Percentiles rank a stretch among this genome's conserved stretches.
These are phyloP conservation scores for Scaptodrosophila latifasciaeformis DNA, from an alignment of 2,888 invertebrate genomes.

Conservation along the genomic window DNA sequence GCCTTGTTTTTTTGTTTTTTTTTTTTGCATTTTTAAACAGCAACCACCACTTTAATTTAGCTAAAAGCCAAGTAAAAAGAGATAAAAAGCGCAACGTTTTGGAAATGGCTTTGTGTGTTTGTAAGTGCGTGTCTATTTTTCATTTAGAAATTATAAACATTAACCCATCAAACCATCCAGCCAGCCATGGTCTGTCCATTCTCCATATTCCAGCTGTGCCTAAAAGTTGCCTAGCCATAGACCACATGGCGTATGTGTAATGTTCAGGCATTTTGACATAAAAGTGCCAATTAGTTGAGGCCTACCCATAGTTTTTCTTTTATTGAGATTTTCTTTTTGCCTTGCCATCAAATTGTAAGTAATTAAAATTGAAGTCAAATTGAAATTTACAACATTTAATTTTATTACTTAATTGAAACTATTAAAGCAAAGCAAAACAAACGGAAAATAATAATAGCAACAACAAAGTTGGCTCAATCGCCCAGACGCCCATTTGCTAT, in stretches of 20 bases:
- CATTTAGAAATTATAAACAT: constrained; percentile 52
- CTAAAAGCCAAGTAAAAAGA: constrained; percentile 57
- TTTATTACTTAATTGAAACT: constrained; percentile 61
- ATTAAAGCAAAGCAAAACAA: constrained; percentile 40
- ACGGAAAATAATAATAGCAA: too few relatives aligned
- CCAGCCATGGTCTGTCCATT: constrained; percentile 5
- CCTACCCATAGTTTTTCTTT: constrained; percentile 4
- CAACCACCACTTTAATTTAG: constrained; percentile 54
- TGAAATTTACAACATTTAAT: constrained; percentile 29
- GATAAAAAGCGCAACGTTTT: constrained; percentile 51
- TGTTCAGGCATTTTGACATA: constrained; percentile 41
- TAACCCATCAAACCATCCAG: constrained; percentile 23
- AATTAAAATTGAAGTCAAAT: constrained; percentile 43
- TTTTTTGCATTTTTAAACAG: constrained; percentile 29
- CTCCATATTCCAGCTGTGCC: too few relatives aligned
- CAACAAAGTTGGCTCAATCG: too few relatives aligned
- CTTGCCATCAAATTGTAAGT: constrained; percentile 48
- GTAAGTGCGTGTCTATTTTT: constrained; percentile 31
- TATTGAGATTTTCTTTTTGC: constrained; percentile 7
- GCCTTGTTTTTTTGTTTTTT: constrained; percentile 31
- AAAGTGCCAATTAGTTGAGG: constrained; percentile 53
- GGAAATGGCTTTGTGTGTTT: constrained; percentile 42
- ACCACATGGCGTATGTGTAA: constrained; percentile 60
- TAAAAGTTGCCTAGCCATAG: too few relatives aligned
- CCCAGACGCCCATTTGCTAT: too few relatives aligned